These are phyloP conservation scores for Synanceia verrucosa DNA, from an alignment of 2,797 vertebrate species.

Conservation along the genomic window DNA sequence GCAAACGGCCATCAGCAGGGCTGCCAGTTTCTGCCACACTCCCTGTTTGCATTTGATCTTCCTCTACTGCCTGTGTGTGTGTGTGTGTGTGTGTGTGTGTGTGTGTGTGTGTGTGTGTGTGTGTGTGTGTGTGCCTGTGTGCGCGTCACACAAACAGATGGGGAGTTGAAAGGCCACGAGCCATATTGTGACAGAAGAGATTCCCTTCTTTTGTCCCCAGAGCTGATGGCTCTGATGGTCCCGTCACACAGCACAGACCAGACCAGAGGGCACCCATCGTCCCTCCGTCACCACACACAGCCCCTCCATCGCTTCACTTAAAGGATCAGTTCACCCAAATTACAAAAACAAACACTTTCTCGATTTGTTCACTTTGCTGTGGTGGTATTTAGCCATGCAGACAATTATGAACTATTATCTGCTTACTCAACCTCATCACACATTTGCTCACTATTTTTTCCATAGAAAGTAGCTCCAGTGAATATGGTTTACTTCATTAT, in stretches of 20 bases:
- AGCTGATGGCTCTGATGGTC: constrained; percentile 60
- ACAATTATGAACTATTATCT: too few relatives aligned
- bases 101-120: constrained; percentile 38
- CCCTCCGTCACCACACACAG: constrained; percentile 19
- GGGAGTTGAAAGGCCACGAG: constrained; percentile 88
- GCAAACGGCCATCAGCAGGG: constrained; percentile 70
- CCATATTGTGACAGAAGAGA: constrained; percentile 86
- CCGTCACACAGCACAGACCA: constrained; percentile 39
- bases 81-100: constrained; percentile 18
- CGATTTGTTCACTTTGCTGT: not conserved
- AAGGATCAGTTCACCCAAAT: constrained; percentile 15
- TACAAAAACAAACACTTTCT: constrained; percentile 1
- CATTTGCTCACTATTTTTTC: not conserved
- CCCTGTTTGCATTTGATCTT: constrained; percentile 28
- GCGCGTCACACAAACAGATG: constrained; percentile 85
- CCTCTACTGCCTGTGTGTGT: constrained; percentile 6
- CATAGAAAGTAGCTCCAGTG: not conserved
- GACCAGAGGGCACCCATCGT: constrained; percentile 49
- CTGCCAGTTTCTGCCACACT: constrained; percentile 74
- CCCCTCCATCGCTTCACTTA: not conserved
- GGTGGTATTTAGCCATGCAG: not conserved
- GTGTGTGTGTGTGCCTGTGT: constrained; percentile 42
- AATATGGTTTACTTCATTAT: not conserved
- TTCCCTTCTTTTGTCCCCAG: constrained; percentile 79
- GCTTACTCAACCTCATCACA: too few relatives aligned